Base-by-base conservation (phyloP, 1,140 invertebrate genomes). In the Lucilia cuprina region DNA sequence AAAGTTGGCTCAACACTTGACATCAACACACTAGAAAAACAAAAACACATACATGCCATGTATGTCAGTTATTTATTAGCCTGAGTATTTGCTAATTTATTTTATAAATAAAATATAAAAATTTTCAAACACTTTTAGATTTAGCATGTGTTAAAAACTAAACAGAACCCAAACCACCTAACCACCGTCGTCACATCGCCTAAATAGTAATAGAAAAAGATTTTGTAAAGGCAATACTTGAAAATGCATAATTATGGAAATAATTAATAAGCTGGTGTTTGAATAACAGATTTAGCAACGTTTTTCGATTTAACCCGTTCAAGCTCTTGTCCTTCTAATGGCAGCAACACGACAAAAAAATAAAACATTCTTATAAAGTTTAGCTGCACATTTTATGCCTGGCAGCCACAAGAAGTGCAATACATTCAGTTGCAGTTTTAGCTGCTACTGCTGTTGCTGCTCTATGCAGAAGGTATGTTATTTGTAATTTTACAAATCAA, bases 201-300 rank as follows among this genome's bases (percentile, higher is more conserved):
- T 21, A 70, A 55, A 55, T 17, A 13, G 41, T 41, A 70, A 70
- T 19, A 70, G 19, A 70, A 70, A 70, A 70, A 25, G 65, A 70
- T 60, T 30, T 60, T 60, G 5, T 60, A n/a, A 60, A 70, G 21
- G 65, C 19, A 19, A 21, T 21, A 80, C 77, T 80, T 80, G 47
- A 21, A 80, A 25, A 80, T 49, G 77, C 77, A 80, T 50, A 80
- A 80, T 49, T 80, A 80, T 80, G 77, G 77, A 80, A 80, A 49
- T 80, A 80, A 80, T 80, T 80, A 80, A 80, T 80, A 50, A 80
- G 77, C 77, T 80, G 35, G 17, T 55, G 50, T 55, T 55, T 55
- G 50, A 47, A 47, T 78, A 47, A 19, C 75, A 78, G 35, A 78
- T 41, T 78, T 78, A 78, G 75, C n/a, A 19, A 34, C 25, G 74